Base-by-base conservation (phyloP, 2,797 vertebrate genomes). In the Cirrhinus molitorella region DNA sequence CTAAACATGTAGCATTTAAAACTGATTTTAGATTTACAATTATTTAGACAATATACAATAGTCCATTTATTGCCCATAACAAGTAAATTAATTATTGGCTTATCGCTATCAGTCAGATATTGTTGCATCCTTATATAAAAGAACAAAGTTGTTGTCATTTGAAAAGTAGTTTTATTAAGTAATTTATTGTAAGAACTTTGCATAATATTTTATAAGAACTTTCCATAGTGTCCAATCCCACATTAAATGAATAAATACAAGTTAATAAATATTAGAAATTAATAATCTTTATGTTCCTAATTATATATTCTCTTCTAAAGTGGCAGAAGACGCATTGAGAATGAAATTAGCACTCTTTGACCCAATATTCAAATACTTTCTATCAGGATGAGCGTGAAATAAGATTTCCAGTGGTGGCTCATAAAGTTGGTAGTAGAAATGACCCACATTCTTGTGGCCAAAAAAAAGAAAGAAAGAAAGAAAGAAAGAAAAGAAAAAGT, bases 401-500 rank as follows among this genome's bases (percentile, higher is more conserved):
- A 83, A 76, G 91, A 93, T 91, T 94, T 91, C 87, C 90, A 87
- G 85, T 78, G 75, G 67, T 73, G 65, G 83, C 90, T 91, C 57
- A 59, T 87, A 88, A 91, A 88, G 88, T 91, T 92, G 84, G 87
- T 86, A 82, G 88, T 87, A 81, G 92, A 91, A 92, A 88, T 94
- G 94, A 95, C 94, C 95, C 93, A 95, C 91, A 95, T 95, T 93
- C 91, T 91, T 91, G 61, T 85, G 83, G 87, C 88, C 91, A 92
- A 92, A 91, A 91, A 59, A 85, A 85, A 66, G 57, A 91, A 92
- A 43, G 9, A 37, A 6, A 6, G 31, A 34, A 34, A 4, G 4
- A 34, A 4, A 34, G 4, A 4, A 34, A 34, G 31, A 34, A 34
- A 34, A 66, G 85, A 85, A 66, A 65, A 91, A 92, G 91, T 90